A percentile compares a stretch with the other conserved stretches of the same genome.
These are phyloP conservation scores for Chironomus tentans DNA, from an alignment of 2,888 invertebrate species.

Conservation along the genomic window DNA sequence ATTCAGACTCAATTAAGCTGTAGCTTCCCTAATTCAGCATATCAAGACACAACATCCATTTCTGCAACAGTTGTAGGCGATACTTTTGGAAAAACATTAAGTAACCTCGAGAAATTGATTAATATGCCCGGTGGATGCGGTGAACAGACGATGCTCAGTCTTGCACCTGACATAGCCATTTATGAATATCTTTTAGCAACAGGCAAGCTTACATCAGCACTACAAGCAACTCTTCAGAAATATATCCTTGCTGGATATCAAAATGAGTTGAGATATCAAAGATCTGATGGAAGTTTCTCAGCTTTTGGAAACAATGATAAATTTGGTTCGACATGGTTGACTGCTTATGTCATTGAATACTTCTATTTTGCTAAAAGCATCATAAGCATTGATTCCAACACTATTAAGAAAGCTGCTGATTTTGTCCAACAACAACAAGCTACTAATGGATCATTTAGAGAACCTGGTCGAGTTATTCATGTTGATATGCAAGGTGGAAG, in stretches of 20 bases:
- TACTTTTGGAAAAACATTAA: constrained; percentile 1
- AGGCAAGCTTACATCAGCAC: constrained; percentile 51
- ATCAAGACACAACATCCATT: not conserved
- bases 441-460: not conserved
- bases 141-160: constrained; percentile 76
- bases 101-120: constrained; percentile 4
- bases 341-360: not conserved
- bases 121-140: constrained; percentile 59
- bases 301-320: constrained; percentile 61
- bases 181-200: constrained; percentile 67
- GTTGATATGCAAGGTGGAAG: not conserved
- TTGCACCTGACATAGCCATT: constrained; percentile 75
- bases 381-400: not conserved
- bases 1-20: not conserved
- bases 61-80: constrained; percentile 1
- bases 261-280: constrained; percentile 71
- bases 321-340: not conserved
- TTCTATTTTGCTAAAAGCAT: not conserved
- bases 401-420: not conserved
- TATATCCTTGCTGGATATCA: constrained; percentile 74
- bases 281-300: constrained; percentile 75
- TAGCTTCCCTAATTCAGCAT: not conserved
- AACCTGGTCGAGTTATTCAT: not conserved
- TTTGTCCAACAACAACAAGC: not conserved
- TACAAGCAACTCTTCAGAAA: constrained; percentile 45